Evolutionary conservation across 2,113 vertebrate genomes (phyloP).

Genomic region (Sinocyclocheilus grahami): DNA sequence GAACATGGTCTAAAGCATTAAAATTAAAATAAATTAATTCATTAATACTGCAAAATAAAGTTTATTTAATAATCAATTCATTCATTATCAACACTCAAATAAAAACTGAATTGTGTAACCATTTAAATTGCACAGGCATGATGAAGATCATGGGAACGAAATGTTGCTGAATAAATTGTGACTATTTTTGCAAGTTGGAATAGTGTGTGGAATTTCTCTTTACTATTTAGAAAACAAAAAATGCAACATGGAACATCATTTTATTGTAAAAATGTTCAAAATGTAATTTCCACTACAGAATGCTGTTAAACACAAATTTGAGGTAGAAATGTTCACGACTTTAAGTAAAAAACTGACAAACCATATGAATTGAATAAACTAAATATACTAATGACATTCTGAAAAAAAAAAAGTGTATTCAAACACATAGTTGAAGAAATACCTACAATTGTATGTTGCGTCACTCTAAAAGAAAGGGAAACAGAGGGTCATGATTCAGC

Average conservation of each 20-base stretch:
- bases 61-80: too few relatives aligned
- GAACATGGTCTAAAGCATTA: background rate
- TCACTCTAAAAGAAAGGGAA: background rate
- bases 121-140: too few relatives aligned
- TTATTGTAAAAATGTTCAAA: too few relatives aligned
- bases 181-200: too few relatives aligned
- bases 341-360: too few relatives aligned
- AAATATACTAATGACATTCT: background rate
- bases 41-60: too few relatives aligned
- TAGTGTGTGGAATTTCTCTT: too few relatives aligned
- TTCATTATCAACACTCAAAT: too few relatives aligned
- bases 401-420: background rate
- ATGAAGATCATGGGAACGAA: too few relatives aligned
- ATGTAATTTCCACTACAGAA: background rate
- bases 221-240: background rate
- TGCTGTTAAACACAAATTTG: background rate
- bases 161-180: too few relatives aligned
- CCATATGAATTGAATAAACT: background rate
- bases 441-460: background rate
- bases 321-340: background rate
- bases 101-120: too few relatives aligned
- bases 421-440: background rate
- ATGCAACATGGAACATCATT: too few relatives aligned
- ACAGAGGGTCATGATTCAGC: background rate
- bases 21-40: background rate